A percentile compares a stretch with the other conserved stretches of the same genome.
Evolutionary conservation across 2,888 invertebrate genomes (phyloP).

Genomic region (Nesidiocoris tenuis): DNA sequence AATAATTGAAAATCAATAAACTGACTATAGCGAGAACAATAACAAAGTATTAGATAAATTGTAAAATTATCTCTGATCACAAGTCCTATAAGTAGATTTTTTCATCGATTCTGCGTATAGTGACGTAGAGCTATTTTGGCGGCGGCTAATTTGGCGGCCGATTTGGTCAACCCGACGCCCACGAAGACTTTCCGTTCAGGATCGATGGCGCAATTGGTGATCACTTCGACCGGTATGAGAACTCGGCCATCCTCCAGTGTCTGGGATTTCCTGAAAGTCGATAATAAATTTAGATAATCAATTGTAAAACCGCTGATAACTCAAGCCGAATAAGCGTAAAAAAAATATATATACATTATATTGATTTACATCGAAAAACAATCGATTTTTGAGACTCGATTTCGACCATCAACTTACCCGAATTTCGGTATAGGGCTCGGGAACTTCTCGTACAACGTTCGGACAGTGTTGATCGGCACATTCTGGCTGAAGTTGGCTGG

Average conservation of each 20-base stretch:
- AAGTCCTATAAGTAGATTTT: too few species aligned
- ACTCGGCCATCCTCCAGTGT: constrained; percentile 47
- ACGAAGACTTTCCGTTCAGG: constrained; percentile 60
- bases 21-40: too few species aligned
- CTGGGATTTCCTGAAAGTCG: constrained; percentile 51
- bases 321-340: too few species aligned
- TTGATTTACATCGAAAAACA: too few species aligned
- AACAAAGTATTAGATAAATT: too few species aligned
- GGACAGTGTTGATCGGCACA: constrained; percentile 88
- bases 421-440: constrained; percentile 66
- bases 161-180: constrained; percentile 71
- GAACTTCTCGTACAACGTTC: constrained; percentile 79
- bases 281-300: too few species aligned
- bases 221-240: constrained; percentile 50
- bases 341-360: too few species aligned
- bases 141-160: constrained; percentile 73
- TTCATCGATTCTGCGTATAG: constrained; percentile 21
- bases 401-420: constrained; percentile 63
- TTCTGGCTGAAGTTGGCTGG: constrained; percentile 71
- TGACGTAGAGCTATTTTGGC: constrained; percentile 69
- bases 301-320: too few species aligned
- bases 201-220: constrained; percentile 7
- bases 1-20: too few species aligned
- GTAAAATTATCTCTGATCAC: too few species aligned
- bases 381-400: too few species aligned